Evolutionary conservation across 1,140 invertebrate genomes (phyloP).

Genomic region (Musca domestica): DNA sequence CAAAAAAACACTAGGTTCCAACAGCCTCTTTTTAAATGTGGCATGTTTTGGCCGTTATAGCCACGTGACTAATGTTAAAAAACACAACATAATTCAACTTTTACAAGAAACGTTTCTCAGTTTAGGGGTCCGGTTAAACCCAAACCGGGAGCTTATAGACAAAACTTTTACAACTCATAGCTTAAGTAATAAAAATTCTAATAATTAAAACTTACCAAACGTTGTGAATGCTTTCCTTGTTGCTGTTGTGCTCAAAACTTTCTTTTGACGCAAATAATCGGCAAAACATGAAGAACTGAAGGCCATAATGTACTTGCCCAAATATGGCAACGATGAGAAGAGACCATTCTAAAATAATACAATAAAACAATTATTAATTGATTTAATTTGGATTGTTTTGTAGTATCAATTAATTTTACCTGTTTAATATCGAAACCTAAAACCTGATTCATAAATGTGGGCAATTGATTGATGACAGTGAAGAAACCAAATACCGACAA

Average conservation of each 20-base stretch:
- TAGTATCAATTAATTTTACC: conserved; percentile 61
- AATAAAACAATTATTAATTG: background rate
- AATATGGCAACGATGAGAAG: conserved; percentile 82
- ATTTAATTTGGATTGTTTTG: background rate
- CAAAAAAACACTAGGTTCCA: no score
- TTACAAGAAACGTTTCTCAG: no score
- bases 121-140: no score
- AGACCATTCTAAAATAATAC: conserved; percentile 71
- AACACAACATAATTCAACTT: background rate
- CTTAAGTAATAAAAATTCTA: no score
- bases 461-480: conserved; percentile 89
- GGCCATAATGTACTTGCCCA: conserved; percentile 79
- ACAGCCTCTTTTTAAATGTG: no score
- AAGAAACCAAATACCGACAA: conserved; percentile 94
- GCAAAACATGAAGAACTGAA: conserved; percentile 67
- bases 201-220: conserved; percentile 61
- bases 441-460: conserved; percentile 90
- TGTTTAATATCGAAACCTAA: conserved; percentile 83
- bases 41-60: background rate
- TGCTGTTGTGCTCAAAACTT: conserved; percentile 66
- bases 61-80: background rate
- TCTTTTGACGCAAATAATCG: conserved; percentile 64
- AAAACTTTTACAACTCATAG: no score
- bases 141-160: no score
- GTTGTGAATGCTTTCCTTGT: conserved; percentile 69